These are phyloP conservation scores for Tridacna crocea DNA, from an alignment of 2,888 invertebrate genomes.

Conservation along the genomic window DNA sequence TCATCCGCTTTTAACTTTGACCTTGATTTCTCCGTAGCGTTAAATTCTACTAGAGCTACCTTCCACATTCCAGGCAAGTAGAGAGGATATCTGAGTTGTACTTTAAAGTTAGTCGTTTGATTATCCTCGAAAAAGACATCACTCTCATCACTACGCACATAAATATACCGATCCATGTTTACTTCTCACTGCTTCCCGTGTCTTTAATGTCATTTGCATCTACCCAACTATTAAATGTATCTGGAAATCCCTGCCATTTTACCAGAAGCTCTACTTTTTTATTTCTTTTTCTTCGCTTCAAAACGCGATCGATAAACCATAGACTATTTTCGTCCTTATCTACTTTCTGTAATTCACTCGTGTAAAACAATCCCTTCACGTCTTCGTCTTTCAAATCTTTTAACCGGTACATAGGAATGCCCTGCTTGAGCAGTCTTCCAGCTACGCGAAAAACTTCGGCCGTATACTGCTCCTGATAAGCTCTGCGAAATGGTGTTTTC, in stretches of 20 bases:
- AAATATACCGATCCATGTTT: conserved; percentile 31
- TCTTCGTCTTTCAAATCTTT: conserved; percentile 37
- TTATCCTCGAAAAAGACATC: conserved; percentile 29
- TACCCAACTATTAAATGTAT: conserved; percentile 50
- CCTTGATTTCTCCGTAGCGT: conserved; percentile 12
- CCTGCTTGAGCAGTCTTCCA: conserved; percentile 29
- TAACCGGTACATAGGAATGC: conserved; percentile 37
- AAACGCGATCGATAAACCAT: conserved; percentile 41
- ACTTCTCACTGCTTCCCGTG: conserved; percentile 8
- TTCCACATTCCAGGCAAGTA: conserved; percentile 33
- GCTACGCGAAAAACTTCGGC: conserved; percentile 44
- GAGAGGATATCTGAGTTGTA: conserved; percentile 18
- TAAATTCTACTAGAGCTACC: conserved; percentile 25
- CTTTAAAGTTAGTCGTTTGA: conserved; percentile 19
- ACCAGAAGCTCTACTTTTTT: conserved; percentile 44
- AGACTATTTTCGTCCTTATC: conserved; percentile 48
- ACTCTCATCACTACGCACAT: conserved; percentile 39
- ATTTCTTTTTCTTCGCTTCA: conserved; percentile 42
- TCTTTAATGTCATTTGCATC: conserved; percentile 47
- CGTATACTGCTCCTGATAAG: conserved; percentile 43
- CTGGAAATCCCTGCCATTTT: conserved; percentile 47
- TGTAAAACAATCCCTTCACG: conserved; percentile 41
- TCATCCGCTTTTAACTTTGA: background rate
- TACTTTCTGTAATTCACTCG: conserved; percentile 40
- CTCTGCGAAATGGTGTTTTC: conserved; percentile 29